These are phyloP conservation scores for Leptinotarsa peninsularis DNA, from an alignment of 2,888 invertebrate genomes.

Conservation along the genomic window DNA sequence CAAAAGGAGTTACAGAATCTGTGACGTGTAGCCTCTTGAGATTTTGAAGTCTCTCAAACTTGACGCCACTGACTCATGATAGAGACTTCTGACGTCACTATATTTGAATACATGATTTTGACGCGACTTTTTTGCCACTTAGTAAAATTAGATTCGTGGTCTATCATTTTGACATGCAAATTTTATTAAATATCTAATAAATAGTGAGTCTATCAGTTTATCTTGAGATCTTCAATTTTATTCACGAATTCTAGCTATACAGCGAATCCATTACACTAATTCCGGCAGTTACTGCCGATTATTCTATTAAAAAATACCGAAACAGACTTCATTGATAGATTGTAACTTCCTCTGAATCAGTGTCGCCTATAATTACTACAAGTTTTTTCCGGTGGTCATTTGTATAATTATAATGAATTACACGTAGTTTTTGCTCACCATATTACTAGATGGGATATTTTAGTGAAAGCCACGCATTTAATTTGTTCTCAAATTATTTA, in stretches of 20 bases:
- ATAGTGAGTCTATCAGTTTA: not conserved
- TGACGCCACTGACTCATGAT: no score
- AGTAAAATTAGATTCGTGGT: no score
- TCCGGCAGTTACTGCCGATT: conserved; percentile 2
- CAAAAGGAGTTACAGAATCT: no score
- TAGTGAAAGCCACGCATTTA: conserved; percentile 37
- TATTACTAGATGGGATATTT: conserved; percentile 30
- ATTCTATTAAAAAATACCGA: conserved; percentile 17
- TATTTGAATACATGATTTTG: no score
- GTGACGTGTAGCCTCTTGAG: no score
- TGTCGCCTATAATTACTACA: conserved; percentile 30
- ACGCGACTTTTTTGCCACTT: no score
- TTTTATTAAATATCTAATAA: not conserved
- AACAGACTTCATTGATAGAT: conserved; percentile 22
- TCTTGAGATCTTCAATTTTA: not conserved
- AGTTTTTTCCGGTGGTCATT: conserved; percentile 30
- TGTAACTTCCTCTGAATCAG: conserved; percentile 26
- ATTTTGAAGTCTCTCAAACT: no score
- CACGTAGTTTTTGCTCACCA: conserved; percentile 27
- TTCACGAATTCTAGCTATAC: not conserved
- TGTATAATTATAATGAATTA: conserved; percentile 31
- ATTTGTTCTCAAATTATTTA: conserved; percentile 48
- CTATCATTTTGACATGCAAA: no score
- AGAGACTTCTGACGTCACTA: no score
- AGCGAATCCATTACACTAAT: not conserved